These are phyloP conservation scores for Tiliacea aurago DNA, from an alignment of 2,888 invertebrate genomes.

Conservation along the genomic window DNA sequence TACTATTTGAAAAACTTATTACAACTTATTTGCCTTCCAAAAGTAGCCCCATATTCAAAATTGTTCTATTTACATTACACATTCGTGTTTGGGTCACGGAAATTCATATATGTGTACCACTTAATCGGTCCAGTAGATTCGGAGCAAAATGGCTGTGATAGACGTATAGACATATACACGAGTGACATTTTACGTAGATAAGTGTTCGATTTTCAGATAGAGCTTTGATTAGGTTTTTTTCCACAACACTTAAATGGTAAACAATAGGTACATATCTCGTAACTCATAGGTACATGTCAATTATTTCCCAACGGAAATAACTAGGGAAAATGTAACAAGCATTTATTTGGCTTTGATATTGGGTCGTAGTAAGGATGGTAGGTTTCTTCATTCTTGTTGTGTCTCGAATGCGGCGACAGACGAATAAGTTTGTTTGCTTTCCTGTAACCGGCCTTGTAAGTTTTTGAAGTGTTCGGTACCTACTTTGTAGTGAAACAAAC, in stretches of 20 bases:
- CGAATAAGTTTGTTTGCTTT: slow-evolving; percentile 23
- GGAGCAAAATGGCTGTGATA: no score
- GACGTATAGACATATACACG: no score
- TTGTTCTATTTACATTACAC: no score
- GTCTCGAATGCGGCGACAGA: slow-evolving; percentile 7
- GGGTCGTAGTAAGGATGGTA: not conserved
- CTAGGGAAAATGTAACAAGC: slow-evolving; percentile 27
- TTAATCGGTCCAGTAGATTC: no score
- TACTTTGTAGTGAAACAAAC: not conserved
- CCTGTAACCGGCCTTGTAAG: slow-evolving; percentile 8
- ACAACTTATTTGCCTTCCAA: no score
- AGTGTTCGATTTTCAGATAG: slow-evolving; percentile 44
- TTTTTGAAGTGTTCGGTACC: not conserved
- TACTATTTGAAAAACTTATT: no score
- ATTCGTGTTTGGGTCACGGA: no score
- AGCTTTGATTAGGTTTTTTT: slow-evolving; percentile 35
- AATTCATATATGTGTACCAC: no score
- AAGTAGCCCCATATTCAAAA: no score
- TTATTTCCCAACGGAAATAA: slow-evolving; percentile 13
- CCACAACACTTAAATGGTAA: slow-evolving; percentile 13
- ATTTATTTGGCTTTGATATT: slow-evolving; percentile 37
- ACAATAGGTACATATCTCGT: slow-evolving; percentile 26
- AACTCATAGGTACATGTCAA: slow-evolving; percentile 12
- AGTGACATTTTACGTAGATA: slow-evolving; percentile 7
- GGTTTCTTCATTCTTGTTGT: slow-evolving; percentile 5